Evolutionary conservation across 2,797 vertebrate species (phyloP), one percentile per base, ranked within the genome.

Genomic region (Orestias chungarensis): DNA sequence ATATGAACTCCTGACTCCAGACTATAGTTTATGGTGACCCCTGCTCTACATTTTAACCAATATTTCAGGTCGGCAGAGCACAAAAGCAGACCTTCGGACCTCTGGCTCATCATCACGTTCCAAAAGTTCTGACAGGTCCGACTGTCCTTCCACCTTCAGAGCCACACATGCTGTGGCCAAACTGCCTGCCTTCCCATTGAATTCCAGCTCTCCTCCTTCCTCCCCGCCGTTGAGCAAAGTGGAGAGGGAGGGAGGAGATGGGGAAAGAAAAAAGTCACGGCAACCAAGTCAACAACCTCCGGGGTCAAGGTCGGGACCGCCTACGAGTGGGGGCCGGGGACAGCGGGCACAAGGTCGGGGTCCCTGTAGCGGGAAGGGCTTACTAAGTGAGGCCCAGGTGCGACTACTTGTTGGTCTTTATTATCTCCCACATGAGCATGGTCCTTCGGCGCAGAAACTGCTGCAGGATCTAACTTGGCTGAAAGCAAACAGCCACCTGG

Each of bases 381-480:
- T 82, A 1, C 84, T 96, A 15, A 95, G 86, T 4, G 91, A 94
- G 71, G 87, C 83, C 23, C 95, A 96, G 85, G 91, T 95, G 52
- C 87, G 83, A 74, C 89, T 96, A 85, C 87, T 97, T 81, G 94
- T 95, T 64, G 95, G 96, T 75, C 93, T 96, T 64, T 93, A 96
- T 86, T 96, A 95, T 83, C 91, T 96, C 68, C 96, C 96, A 23
- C 95, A 96, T 25, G 94, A 96, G 65, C 95, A 96, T 0, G 96
- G 96, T 0, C 74, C 92, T 0, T 90, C 93, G 0, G 96, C 95
- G 0, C 94, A 94, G 85, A 88, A 79, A 14, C 92, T 96, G 27
- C 88, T 97, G 82, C 94, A 95, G 80, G 94, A 96, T 66, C 94
- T 97, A 18, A 94, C 86, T 27, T 96, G 96, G 96, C 94, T 96